phyloP scores from a whole-genome alignment of 2,888 invertebrate genomes.

The Leptinotarsa juncta region DNA sequence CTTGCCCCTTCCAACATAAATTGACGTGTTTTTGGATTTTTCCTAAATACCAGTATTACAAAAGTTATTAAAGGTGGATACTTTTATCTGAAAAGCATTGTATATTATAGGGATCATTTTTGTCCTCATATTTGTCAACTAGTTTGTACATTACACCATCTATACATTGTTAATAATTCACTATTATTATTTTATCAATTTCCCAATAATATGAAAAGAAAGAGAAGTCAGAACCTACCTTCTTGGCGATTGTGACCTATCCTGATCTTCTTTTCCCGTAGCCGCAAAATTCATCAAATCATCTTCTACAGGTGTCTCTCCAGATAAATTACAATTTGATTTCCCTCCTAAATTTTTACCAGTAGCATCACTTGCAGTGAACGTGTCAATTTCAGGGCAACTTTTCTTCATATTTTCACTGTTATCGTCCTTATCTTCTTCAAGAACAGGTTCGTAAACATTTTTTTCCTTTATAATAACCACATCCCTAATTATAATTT shows the following conservation, averaged over 20 bases:
- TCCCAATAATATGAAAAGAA: no score
- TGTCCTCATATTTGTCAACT: no score
- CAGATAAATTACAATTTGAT: not conserved
- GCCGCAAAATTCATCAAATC: constrained; percentile 56
- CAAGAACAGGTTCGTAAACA: not conserved
- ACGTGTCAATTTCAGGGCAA: not conserved
- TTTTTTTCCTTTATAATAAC: constrained; percentile 5
- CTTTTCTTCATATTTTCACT: not conserved
- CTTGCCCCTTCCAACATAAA: no score
- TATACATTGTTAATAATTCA: no score
- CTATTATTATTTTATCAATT: no score
- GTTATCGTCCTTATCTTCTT: not conserved
- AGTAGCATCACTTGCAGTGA: not conserved
- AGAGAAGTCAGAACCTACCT: constrained; percentile 40
- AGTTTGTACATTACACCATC: no score
- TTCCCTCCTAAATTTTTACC: not conserved
- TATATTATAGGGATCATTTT: no score
- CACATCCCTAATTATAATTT: constrained; percentile 24
- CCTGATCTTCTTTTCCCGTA: constrained; percentile 47
- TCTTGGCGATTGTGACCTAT: constrained; percentile 35
- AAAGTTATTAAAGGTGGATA: no score
- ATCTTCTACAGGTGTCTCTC: constrained; percentile 41
- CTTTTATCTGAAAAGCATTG: no score
- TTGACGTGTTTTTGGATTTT: no score
- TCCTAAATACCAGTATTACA: no score